These are phyloP conservation scores for Linepithema humile DNA, from an alignment of 1,140 invertebrate species.

Conservation along the genomic window DNA sequence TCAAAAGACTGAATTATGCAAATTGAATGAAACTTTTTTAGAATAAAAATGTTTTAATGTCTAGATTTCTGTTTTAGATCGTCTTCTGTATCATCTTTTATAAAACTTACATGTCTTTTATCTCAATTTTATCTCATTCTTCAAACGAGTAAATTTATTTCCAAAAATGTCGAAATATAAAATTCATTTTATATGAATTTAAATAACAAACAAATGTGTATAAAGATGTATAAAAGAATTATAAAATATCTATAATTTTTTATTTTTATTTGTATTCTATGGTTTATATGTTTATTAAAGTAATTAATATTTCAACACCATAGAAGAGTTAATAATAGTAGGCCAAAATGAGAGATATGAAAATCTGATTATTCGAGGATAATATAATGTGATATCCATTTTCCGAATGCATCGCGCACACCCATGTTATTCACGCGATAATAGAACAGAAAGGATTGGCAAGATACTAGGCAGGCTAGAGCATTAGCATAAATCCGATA, in stretches of 20 bases:
- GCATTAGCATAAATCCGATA: conserved; percentile 74
- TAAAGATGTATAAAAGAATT: too few species aligned
- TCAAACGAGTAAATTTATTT: background rate
- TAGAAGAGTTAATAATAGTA: background rate
- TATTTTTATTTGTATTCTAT: too few species aligned
- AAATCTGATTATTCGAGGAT: conserved; percentile 6
- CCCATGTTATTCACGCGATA: conserved; percentile 41
- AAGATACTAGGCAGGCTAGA: conserved; percentile 42
- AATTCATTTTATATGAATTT: too few species aligned
- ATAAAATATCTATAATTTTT: background rate
- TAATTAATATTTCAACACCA: background rate
- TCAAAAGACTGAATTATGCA: background rate
- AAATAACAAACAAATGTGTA: too few species aligned
- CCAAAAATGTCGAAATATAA: background rate
- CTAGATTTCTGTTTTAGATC: background rate
- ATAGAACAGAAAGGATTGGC: conserved; percentile 57
- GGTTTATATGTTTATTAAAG: too few species aligned
- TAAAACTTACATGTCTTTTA: background rate
- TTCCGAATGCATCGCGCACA: conserved; percentile 17
- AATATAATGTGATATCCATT: conserved; percentile 23
- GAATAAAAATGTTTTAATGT: background rate
- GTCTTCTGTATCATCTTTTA: background rate
- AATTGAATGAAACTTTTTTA: background rate
- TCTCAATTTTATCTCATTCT: background rate
- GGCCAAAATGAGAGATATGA: background rate